Evolutionary conservation across 2,888 invertebrate species (phyloP), one percentile per base, ranked within the genome.

Genomic region (Eurytoma adleriae): DNA sequence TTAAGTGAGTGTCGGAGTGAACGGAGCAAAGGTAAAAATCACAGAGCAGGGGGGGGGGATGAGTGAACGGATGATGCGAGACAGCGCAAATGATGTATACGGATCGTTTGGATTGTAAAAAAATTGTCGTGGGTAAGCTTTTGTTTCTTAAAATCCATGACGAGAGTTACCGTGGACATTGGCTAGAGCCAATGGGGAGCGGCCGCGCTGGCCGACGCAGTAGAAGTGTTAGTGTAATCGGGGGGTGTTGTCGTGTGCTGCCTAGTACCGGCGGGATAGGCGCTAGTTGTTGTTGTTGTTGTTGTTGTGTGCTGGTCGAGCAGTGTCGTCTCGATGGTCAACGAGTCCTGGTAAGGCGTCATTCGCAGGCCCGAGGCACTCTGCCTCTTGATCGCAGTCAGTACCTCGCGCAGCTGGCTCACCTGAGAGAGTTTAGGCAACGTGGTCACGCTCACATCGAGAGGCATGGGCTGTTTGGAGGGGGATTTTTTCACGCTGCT

Each of bases 181-280:
- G 88, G 89, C 89, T 90, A 90, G 87, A 90, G 90, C 90, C 90
- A 90, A 87, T 90, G 88, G 85, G 90, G 90, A 87, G 87, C 88
- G 87, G 87, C 88, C 87, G 88, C 86, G 80, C 84, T 84, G 83
- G 85, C 84, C 86, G 88, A 85, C 87, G 88, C 85, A 83, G 81
- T 83, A 82, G 80, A 69, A 89, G 90, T 90, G 90, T 90, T 90
- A 89, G 90, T 90, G 90, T 90, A 89, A 88, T 89, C 90, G 86
- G 86, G 88, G 87, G 89, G 90, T 90, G 90, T 90, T 86, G 89
- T 89, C 89, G 59, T 64, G 64, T 64, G 64, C 64, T 90, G 89
- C 89, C 90, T 90, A 90, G 87, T 88, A 90, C 89, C 90, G 84
- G 87, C 86, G 86, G 89, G 87, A 87, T 89, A 88, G 86, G 89